Evolutionary conservation across 2,888 invertebrate species (phyloP), one percentile per base, ranked within the genome.

Genomic region (Drosophila anceps): DNA sequence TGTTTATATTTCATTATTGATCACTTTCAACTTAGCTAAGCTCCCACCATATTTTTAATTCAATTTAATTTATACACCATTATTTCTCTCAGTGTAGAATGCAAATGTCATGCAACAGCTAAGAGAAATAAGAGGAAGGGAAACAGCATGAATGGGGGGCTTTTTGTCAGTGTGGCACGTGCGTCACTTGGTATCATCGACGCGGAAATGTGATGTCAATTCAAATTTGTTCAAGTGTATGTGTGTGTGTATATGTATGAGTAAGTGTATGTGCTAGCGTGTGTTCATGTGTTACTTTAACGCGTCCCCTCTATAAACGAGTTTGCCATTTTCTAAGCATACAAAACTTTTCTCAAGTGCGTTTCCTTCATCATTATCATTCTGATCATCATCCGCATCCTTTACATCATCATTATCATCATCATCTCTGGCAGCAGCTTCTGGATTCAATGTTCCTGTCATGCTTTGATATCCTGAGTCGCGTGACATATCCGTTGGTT

Each of bases 151-250:
- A 43, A 37, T 43, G n/a, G 27, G 20, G 24, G 51, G 33, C 13
- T 24, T 13, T 43, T 13, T 44, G 59, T 37, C 37, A 46, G 75
- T 27, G 70, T 55, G 54, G 39, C 54, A 69, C 63, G 60, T 64
- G 46, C 68, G 66, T 76, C 77, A 43, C 46, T 73, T 59, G 62
- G 35, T 63, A 62, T 76, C 79, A 87, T 41, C 80, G 76, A 76
- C 68, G 79, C 84, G 90, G 90, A 86, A 86, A 81, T 84, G 89
- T 57, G 90, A 89, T 90, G 90, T 86, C 91, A 86, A 90, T 79
- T 88, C 88, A 70, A 82, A 88, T 90, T 77, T 76, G 63, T 57
- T 59, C 61, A 69, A 75, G 65, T 71, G 66, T 70, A 51, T 7
- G 67, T 27, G 20, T 62, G 37, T 46, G 51, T 46, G 43, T 20